A percentile compares a stretch with the other conserved stretches of the same genome.
These are phyloP conservation scores for Gastracanthus pulcherrimus DNA, from an alignment of 2,888 invertebrate genomes.

Conservation along the genomic window DNA sequence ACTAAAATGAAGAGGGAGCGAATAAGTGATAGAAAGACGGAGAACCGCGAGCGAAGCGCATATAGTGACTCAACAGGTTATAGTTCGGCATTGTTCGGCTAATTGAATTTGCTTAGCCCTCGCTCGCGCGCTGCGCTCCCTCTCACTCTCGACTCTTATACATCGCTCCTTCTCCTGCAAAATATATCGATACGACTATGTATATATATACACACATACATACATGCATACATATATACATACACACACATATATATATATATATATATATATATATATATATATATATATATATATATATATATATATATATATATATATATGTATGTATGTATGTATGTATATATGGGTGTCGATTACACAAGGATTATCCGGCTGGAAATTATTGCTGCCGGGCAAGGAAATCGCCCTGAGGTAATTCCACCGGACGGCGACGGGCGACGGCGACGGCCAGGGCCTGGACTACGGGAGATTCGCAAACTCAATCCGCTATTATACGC, in stretches of 20 bases:
- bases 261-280: slow-evolving; percentile 1
- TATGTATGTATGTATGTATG: neutral
- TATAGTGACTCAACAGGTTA: slow-evolving; percentile 68
- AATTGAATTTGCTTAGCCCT: slow-evolving; percentile 70
- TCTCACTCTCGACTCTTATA: slow-evolving; percentile 60
- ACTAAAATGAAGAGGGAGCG: neutral
- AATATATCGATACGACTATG: neutral
- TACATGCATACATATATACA: neutral
- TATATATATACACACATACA: neutral
- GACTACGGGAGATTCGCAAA: slow-evolving; percentile 54
- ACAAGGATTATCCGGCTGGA: slow-evolving; percentile 65
- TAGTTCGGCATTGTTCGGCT: slow-evolving; percentile 67
- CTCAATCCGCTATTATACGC: slow-evolving; percentile 56
- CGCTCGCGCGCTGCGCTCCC: slow-evolving; percentile 48
- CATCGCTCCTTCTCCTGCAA: slow-evolving; percentile 50
- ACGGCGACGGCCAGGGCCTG: slow-evolving; percentile 13
- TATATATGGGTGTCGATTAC: slow-evolving; percentile 63
- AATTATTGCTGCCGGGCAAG: slow-evolving; percentile 62
- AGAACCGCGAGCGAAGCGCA: neutral
- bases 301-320: neutral
- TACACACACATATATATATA: neutral
- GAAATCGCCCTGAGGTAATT: slow-evolving; percentile 58
- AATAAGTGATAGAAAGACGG: too few species aligned
- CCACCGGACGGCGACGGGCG: slow-evolving; percentile 9
- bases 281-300: neutral